These are phyloP conservation scores for Electrona antarctica DNA, from an alignment of 2,113 vertebrate species.

Conservation along the genomic window DNA sequence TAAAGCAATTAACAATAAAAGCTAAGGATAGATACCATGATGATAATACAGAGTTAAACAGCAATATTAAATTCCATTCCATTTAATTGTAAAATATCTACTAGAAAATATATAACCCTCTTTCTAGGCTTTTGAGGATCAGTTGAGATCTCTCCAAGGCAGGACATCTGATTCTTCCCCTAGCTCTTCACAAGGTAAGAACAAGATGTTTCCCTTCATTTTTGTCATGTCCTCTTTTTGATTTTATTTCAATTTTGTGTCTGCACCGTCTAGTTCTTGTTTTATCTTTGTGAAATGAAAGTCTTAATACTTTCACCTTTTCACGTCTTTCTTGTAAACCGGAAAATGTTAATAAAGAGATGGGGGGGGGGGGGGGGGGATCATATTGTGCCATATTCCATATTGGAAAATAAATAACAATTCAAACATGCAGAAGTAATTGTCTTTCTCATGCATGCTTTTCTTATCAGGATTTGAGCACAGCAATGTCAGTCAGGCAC, in stretches of 20 bases:
- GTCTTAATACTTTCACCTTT: too few species aligned
- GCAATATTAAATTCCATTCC: background rate
- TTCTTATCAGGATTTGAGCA: background rate
- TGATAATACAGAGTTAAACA: too few species aligned
- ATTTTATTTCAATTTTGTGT: background rate
- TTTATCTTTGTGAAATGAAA: too few species aligned
- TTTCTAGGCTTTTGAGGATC: conserved; percentile 67
- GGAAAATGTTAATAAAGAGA: too few species aligned
- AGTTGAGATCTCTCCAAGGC: background rate
- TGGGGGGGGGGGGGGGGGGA: too few species aligned
- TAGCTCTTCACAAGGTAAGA: conserved; percentile 26
- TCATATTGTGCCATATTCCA: too few species aligned
- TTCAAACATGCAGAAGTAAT: too few species aligned
- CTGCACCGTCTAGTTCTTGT: background rate
- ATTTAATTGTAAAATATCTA: background rate
- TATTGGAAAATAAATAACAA: too few species aligned
- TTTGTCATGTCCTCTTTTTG: background rate
- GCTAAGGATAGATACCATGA: too few species aligned
- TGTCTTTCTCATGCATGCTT: too few species aligned
- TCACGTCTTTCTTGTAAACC: too few species aligned
- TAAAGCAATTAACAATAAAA: background rate
- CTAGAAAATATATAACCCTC: background rate
- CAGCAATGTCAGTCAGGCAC: background rate
- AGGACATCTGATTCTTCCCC: accelerated
- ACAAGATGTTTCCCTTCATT: background rate